phyloP scores from a whole-genome alignment of 1,140 invertebrate species.

The Belonocnema kinseyi region DNA sequence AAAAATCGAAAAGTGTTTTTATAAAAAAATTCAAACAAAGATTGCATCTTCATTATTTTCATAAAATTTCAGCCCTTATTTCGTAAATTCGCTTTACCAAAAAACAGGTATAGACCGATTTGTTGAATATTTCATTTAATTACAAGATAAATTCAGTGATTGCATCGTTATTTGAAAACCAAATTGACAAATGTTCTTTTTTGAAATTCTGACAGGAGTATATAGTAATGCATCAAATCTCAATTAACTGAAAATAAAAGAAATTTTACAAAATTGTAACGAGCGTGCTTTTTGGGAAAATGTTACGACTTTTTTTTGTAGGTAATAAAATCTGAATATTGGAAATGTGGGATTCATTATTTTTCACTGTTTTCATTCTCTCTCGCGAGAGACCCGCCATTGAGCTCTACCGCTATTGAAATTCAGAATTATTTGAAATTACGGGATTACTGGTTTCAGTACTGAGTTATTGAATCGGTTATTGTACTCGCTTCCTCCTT shows the following conservation, averaged over 20 bases:
- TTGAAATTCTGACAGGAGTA: not conserved
- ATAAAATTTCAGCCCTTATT: too few relatives aligned
- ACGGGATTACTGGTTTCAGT: not conserved
- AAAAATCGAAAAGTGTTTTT: too few relatives aligned
- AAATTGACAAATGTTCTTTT: not conserved
- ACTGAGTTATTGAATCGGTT: not conserved
- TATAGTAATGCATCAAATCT: too few relatives aligned
- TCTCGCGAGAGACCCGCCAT: not conserved
- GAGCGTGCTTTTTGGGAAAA: not conserved
- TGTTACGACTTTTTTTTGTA: not conserved
- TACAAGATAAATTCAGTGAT: too few relatives aligned
- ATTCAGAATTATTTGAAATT: conserved; percentile 16
- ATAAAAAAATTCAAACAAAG: too few relatives aligned
- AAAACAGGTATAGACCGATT: too few relatives aligned
- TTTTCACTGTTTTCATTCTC: conserved; percentile 5
- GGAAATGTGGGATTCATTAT: conserved; percentile 9
- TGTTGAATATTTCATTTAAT: too few relatives aligned
- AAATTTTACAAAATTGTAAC: not conserved
- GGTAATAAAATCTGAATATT: not conserved
- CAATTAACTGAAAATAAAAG: too few relatives aligned
- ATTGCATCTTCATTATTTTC: too few relatives aligned
- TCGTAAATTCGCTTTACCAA: too few relatives aligned
- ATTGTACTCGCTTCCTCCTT: not conserved
- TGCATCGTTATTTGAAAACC: too few relatives aligned
- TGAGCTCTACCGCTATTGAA: not conserved